Conservation (phyloP, 1,140 invertebrate species). For the Frieseomelitta varia region DNA sequence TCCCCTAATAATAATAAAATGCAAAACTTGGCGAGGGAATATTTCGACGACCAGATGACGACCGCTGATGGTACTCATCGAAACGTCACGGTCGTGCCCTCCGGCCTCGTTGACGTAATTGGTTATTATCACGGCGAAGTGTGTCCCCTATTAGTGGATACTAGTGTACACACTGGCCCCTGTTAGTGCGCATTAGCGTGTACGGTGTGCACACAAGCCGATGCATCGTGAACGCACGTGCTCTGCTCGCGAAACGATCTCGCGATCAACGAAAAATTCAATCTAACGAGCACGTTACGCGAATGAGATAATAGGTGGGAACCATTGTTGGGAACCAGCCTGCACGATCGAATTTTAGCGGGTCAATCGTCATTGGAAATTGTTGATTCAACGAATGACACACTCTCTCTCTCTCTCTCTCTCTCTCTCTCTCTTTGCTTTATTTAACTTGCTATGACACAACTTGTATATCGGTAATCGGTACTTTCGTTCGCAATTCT, state of each 20-base stretch:
- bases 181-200: conserved; percentile 48
- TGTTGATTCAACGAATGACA: not conserved
- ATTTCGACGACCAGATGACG: not conserved
- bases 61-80: not conserved
- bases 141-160: conserved; percentile 47
- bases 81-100: conserved; percentile 51
- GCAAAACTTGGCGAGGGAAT: not conserved
- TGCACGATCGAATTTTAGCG: not conserved
- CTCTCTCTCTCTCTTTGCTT: not conserved
- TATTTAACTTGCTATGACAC: not conserved
- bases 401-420: too few relatives aligned
- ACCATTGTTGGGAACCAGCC: not conserved
- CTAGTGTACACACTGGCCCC: conserved; percentile 46
- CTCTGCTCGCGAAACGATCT: conserved; percentile 34
- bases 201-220: conserved; percentile 14
- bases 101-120: conserved; percentile 50
- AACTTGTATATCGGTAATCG: too few relatives aligned
- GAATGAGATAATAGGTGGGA: conserved; percentile 19
- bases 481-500: not conserved
- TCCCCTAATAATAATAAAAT: not conserved
- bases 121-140: conserved; percentile 57
- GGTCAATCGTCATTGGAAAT: not conserved
- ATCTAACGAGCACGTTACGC: not conserved
- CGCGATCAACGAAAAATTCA: conserved; percentile 30
- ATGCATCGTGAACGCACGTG: conserved; percentile 37